A percentile compares a stretch with the other conserved stretches of the same genome.
Evolutionary conservation across 2,888 invertebrate genomes (phyloP).

Genomic region (Pachymerium ferrugineum): DNA sequence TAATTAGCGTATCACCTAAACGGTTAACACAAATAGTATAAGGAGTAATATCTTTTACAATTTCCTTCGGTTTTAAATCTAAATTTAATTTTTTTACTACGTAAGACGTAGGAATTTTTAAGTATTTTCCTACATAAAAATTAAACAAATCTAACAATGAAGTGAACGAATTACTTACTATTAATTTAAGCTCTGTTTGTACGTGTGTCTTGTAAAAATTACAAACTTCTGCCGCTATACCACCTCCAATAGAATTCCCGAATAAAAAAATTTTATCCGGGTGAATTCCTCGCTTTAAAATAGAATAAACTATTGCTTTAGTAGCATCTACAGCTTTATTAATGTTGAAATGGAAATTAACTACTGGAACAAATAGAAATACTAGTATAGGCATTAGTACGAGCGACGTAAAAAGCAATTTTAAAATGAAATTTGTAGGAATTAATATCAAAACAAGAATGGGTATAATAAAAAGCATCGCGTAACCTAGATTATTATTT

Average conservation of each 20-base stretch:
- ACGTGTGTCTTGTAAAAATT: neutral
- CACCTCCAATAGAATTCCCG: neutral
- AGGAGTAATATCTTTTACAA: neutral
- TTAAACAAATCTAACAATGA: neutral
- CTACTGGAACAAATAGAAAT: neutral
- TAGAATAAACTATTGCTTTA: neutral
- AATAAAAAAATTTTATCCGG: neutral
- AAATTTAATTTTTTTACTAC: neutral
- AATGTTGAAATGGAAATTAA: neutral
- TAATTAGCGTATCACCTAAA: neutral
- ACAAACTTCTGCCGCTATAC: neutral
- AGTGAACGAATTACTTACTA: neutral
- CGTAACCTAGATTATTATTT: neutral
- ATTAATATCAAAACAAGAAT: neutral
- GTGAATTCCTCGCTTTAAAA: neutral
- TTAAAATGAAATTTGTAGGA: neutral
- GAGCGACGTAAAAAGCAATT: neutral
- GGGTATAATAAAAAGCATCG: neutral
- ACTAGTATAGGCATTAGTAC: neutral
- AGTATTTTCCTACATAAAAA: neutral
- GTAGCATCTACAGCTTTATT: neutral
- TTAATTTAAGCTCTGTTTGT: neutral
- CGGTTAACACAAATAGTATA: too few species aligned
- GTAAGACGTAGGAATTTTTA: neutral
- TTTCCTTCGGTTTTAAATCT: neutral